Evolutionary conservation across 2,797 vertebrate genomes (phyloP).

Genomic region (Enteromius fasciolatus): DNA sequence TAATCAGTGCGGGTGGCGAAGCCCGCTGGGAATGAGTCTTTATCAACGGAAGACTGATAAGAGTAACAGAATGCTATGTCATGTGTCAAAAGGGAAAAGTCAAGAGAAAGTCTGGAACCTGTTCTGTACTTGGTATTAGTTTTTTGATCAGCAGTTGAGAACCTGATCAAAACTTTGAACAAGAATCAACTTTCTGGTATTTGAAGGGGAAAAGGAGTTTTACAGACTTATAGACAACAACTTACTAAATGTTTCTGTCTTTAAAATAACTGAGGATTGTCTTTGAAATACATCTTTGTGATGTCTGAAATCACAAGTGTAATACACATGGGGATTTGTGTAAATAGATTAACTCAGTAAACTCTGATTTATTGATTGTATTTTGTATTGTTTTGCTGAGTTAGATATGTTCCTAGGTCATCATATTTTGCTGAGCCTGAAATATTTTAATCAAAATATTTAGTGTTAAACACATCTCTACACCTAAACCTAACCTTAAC

Average conservation of each 20-base stretch:
- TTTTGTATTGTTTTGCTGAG: background rate
- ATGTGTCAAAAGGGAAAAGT: background rate
- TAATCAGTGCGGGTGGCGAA: slow-evolving; percentile 31
- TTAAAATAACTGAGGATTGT: background rate
- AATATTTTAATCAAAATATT: too few relatives aligned
- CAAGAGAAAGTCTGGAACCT: background rate
- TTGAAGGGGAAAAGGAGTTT: slow-evolving; percentile 38
- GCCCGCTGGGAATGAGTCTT: slow-evolving; percentile 20
- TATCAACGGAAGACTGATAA: slow-evolving; percentile 26
- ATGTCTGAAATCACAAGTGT: too few relatives aligned
- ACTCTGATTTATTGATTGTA: background rate
- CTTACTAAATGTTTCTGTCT: background rate
- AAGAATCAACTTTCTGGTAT: slow-evolving; percentile 50
- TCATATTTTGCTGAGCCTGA: too few relatives aligned
- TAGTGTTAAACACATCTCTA: too few relatives aligned
- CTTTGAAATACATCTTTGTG: background rate
- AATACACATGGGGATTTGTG: background rate
- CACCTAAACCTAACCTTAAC: too few relatives aligned
- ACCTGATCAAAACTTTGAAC: slow-evolving; percentile 33
- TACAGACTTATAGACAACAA: slow-evolving; percentile 29
- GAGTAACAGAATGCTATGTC: background rate
- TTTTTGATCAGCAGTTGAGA: background rate
- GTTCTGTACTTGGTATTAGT: background rate
- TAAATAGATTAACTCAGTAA: background rate
- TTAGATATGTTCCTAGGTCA: too few relatives aligned